Evolutionary conservation across 2,113 vertebrate genomes (phyloP), one percentile per base, ranked within the genome.

Genomic region (Periophthalmodon schlosseri): DNA sequence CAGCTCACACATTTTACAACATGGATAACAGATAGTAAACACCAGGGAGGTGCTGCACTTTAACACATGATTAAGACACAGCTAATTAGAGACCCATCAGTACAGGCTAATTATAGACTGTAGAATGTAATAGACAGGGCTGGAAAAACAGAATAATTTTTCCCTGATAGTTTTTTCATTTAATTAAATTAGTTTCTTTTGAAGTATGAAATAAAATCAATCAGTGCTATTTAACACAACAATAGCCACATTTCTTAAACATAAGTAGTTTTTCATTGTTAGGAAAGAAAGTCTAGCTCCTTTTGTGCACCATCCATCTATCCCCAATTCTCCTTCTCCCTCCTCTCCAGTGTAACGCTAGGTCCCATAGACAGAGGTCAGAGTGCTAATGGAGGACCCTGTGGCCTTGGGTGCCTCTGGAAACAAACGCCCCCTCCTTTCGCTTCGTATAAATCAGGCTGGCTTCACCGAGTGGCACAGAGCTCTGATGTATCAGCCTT

Each of bases 311-410:
- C 80, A 74, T 86, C 84, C 86, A 81, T 83, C 82, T 86, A 82
- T 78, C 61, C 83, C 73, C 74, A 76, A 78, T 83, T 83, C 84
- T 81, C 85, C 80, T 83, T 79, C 83, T 80, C 75, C 85, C 63
- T 74, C 49, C 84, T 50, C 74, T 77, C 71, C 78, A 81, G 88
- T 84, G 85, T 81, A 83, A 82, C 82, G 82, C 86, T 77, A 84
- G 80, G 82, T 86, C 81, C 79, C 79, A 85, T 87, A 82, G 82
- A 90, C 91, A 91, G 87, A 83, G 94, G 94, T 94, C 93, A 94
- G 88, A 82, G 85, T 90, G 91, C 92, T 93, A 94, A 95, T 94
- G 93, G 91, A 89, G 82, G 89, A 93, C 92, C 93, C 91, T 73
- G 57, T 93, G 92, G 89, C 93, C 93, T 91, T 91, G 87, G 86